Conservation (phyloP, 2,113 vertebrate genomes). For the Anhinga anhinga region DNA sequence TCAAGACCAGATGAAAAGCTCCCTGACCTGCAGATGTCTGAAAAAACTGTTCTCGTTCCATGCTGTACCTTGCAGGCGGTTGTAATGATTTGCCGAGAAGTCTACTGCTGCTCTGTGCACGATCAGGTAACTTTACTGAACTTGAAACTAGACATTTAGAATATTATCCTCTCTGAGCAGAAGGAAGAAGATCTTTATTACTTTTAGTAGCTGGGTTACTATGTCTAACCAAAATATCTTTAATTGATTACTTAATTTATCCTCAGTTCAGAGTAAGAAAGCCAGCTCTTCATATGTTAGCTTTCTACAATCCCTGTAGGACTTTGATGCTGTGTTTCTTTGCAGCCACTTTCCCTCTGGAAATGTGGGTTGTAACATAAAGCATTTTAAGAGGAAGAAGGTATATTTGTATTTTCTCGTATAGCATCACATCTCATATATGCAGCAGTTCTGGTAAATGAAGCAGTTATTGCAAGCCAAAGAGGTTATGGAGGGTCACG, state of each 20-base stretch:
- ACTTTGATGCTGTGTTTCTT: background rate
- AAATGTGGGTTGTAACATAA: background rate
- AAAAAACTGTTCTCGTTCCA: background rate
- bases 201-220: background rate
- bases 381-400: background rate
- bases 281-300: background rate
- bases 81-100: background rate
- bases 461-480: background rate
- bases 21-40: background rate
- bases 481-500: background rate
- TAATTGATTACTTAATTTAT: background rate
- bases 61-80: background rate
- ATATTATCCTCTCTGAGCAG: background rate
- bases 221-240: background rate
- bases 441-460: background rate
- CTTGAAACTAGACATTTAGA: background rate
- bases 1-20: background rate
- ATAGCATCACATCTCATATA: background rate
- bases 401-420: background rate
- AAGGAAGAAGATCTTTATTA: background rate
- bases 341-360: background rate
- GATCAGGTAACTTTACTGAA: background rate
- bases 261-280: background rate
- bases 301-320: background rate
- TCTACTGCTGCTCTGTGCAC: background rate